Conservation (phyloP, 2,888 invertebrate genomes). For the Pseudococcus longispinus region DNA sequence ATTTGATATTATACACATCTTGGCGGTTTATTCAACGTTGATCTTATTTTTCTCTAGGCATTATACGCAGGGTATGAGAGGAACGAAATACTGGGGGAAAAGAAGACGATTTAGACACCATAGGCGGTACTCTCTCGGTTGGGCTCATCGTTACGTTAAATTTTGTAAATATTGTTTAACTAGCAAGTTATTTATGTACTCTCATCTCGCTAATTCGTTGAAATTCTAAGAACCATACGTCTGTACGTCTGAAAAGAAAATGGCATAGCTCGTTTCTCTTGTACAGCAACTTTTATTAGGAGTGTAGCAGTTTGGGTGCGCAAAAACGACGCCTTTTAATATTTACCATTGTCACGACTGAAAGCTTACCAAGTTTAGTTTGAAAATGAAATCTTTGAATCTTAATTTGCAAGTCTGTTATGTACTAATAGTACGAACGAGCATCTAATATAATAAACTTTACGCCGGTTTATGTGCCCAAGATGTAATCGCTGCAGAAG, state of each 20-base stretch:
- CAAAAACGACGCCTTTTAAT: conserved; percentile 30
- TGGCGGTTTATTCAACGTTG: neutral
- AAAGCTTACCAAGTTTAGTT: conserved; percentile 25
- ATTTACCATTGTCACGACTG: conserved; percentile 26
- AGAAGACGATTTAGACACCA: conserved; percentile 11
- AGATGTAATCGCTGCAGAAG: neutral
- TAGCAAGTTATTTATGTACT: conserved; percentile 26
- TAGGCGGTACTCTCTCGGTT: conserved; percentile 14
- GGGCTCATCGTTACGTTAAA: conserved; percentile 20
- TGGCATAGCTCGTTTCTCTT: conserved; percentile 30
- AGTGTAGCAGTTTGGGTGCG: conserved; percentile 2
- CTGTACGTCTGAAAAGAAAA: conserved; percentile 12
- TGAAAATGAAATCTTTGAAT: conserved; percentile 24
- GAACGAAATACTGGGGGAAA: neutral
- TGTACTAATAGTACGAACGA: neutral
- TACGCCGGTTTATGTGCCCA: neutral
- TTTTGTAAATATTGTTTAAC: conserved; percentile 29
- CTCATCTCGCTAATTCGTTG: conserved; percentile 28
- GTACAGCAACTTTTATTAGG: neutral
- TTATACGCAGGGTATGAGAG: neutral
- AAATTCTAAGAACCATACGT: conserved; percentile 34
- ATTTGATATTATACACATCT: neutral
- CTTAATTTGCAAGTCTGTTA: conserved; percentile 21
- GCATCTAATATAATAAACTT: conserved; percentile 11
- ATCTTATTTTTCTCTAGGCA: neutral